Evolutionary conservation across 1,140 invertebrate species (phyloP).

Genomic region (Bombus waltoni): DNA sequence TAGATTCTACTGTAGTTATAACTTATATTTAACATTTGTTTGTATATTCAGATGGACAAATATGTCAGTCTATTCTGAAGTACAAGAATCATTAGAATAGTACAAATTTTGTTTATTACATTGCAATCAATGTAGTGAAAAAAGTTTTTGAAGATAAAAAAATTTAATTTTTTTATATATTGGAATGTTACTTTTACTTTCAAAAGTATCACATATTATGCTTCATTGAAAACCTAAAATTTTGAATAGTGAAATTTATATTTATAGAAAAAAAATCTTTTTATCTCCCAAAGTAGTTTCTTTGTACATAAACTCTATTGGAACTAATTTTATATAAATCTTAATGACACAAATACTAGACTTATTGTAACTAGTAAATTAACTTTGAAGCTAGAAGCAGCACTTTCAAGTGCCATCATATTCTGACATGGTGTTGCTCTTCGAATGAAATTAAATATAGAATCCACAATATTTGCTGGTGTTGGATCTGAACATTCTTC

Average conservation of each 20-base stretch:
- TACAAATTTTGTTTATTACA: slow-evolving; percentile 6
- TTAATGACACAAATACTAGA: slow-evolving; percentile 6
- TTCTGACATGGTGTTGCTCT: slow-evolving; percentile 87
- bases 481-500: slow-evolving; percentile 88
- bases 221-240: not conserved
- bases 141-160: not conserved
- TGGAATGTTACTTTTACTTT: slow-evolving; percentile 26
- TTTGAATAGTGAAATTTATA: not conserved
- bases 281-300: not conserved
- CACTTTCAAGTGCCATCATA: slow-evolving; percentile 53
- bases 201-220: slow-evolving; percentile 12
- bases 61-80: slow-evolving; percentile 33
- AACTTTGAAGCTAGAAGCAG: slow-evolving; percentile 34
- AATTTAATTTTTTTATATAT: slow-evolving; percentile 10
- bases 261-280: not conserved
- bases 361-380: not conserved
- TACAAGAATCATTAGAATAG: not conserved
- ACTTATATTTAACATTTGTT: not conserved
- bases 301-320: slow-evolving; percentile 22
- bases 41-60: slow-evolving; percentile 2
- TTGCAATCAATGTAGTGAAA: not conserved
- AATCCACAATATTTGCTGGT: slow-evolving; percentile 90
- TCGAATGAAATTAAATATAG: slow-evolving; percentile 88
- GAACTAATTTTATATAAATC: slow-evolving; percentile 1
- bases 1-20: not conserved